phyloP scores from a whole-genome alignment of 2,113 vertebrate genomes.

The Odobenus rosmarus region DNA sequence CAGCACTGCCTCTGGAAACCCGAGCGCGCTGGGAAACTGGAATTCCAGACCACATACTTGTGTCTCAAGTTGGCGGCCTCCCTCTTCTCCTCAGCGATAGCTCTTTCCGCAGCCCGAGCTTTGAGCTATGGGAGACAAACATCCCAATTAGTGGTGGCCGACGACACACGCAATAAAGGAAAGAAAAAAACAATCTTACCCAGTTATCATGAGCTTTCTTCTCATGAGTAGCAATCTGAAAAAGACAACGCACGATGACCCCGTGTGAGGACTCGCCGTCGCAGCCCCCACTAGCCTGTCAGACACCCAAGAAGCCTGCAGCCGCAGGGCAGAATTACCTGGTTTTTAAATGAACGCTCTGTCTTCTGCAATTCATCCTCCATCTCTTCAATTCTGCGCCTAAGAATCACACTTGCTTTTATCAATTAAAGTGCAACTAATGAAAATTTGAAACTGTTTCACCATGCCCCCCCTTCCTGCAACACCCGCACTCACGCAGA shows the following conservation, averaged over 20 bases:
- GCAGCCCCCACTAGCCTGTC: neutral
- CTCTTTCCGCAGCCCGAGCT: slow-evolving; percentile 94
- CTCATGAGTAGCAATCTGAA: slow-evolving; percentile 94
- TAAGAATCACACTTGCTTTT: slow-evolving; percentile 64
- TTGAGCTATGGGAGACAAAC: slow-evolving; percentile 87
- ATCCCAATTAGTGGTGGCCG: neutral
- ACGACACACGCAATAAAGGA: neutral
- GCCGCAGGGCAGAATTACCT: slow-evolving; percentile 85
- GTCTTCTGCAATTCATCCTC: slow-evolving; percentile 96
- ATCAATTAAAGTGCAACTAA: neutral
- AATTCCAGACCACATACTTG: slow-evolving; percentile 86
- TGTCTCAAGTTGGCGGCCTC: slow-evolving; percentile 93
- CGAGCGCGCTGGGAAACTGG: accelerated
- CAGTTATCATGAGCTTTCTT: slow-evolving; percentile 98
- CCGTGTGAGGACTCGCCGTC: accelerated
- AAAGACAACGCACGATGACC: slow-evolving; percentile 38
- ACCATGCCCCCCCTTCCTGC: neutral
- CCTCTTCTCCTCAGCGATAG: slow-evolving; percentile 93
- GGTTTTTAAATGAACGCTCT: slow-evolving; percentile 93
- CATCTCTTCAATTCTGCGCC: slow-evolving; percentile 94
- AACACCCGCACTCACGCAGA: neutral
- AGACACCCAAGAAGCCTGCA: neutral
- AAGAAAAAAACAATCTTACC: slow-evolving; percentile 85
- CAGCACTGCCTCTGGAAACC: neutral
- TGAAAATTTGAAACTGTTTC: neutral